Conservation (phyloP, 2,888 invertebrate genomes). For the Nomada ruficornis region DNA sequence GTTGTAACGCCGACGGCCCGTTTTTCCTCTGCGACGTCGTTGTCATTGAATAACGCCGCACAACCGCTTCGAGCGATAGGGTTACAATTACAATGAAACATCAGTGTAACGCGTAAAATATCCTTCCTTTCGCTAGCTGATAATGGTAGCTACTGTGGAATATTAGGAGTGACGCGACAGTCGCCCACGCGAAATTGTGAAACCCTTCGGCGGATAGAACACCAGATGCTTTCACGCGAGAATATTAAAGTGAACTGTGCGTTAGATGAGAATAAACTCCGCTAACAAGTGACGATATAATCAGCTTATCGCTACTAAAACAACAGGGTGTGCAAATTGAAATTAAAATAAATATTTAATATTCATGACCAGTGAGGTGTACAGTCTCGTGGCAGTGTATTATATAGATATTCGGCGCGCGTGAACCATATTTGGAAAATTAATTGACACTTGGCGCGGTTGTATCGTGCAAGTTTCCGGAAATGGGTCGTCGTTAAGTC, state of each 20-base stretch:
- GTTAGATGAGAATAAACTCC: background rate
- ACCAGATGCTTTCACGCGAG: background rate
- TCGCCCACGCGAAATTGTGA: background rate
- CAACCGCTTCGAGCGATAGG: constrained; percentile 11
- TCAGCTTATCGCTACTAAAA: too few relatives aligned
- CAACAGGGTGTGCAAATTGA: background rate
- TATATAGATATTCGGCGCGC: background rate
- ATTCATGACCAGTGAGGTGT: background rate
- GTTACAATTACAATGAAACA: constrained; percentile 37
- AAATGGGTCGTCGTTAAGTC: constrained; percentile 34
- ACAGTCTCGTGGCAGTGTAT: background rate
- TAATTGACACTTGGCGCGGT: constrained; percentile 37
- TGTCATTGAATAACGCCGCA: constrained; percentile 21
- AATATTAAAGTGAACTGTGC: background rate
- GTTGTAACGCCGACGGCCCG: background rate
- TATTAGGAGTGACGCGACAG: background rate
- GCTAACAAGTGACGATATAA: too few relatives aligned
- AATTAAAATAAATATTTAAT: background rate
- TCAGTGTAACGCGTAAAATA: background rate
- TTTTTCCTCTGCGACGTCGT: background rate
- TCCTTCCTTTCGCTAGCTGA: too few relatives aligned
- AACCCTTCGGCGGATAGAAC: background rate
- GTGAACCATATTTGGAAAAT: background rate
- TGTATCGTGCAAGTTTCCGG: background rate
- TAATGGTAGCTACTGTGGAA: background rate